Conservation (phyloP, 1,140 invertebrate genomes). For the Scaptomyza hsui region DNA sequence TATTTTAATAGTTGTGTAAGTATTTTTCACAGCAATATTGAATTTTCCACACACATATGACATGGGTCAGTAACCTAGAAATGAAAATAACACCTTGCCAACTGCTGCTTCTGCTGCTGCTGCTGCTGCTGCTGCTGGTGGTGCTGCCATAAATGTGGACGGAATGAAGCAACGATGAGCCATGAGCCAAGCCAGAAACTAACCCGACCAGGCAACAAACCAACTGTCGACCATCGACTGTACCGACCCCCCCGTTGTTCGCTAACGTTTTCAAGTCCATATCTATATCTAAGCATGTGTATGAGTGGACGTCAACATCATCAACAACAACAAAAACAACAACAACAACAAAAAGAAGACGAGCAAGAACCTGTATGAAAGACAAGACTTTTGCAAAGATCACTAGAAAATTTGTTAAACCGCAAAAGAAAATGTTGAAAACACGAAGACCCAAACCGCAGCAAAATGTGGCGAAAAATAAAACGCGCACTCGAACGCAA, state of each 20-base stretch:
- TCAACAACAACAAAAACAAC: slow-evolving; percentile 10
- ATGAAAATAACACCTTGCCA: slow-evolving; percentile 81
- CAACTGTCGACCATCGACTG: slow-evolving; percentile 48
- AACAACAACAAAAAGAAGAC: too few species aligned
- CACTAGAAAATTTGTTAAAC: slow-evolving; percentile 77
- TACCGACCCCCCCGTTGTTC: slow-evolving; percentile 48
- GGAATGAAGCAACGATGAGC: slow-evolving; percentile 60
- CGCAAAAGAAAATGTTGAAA: slow-evolving; percentile 77
- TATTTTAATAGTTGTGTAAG: slow-evolving; percentile 80
- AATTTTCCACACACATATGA: slow-evolving; percentile 81
- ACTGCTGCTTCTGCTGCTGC: slow-evolving; percentile 45
- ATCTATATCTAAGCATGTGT: slow-evolving; percentile 79
- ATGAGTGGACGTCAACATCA: slow-evolving; percentile 45
- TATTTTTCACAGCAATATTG: slow-evolving; percentile 83
- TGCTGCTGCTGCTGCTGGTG: too few species aligned
- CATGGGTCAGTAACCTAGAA: slow-evolving; percentile 82
- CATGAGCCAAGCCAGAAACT: slow-evolving; percentile 45
- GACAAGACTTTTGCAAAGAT: slow-evolving; percentile 62
- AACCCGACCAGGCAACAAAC: slow-evolving; percentile 50
- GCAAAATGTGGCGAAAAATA: slow-evolving; percentile 25
- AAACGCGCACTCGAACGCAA: slow-evolving; percentile 10
- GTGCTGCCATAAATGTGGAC: slow-evolving; percentile 78
- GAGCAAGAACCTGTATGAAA: slow-evolving; percentile 72
- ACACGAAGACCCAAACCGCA: slow-evolving; percentile 59
- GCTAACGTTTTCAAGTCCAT: slow-evolving; percentile 72